A percentile compares a stretch with the other conserved stretches of the same genome.
phyloP scores from a whole-genome alignment of 2,797 vertebrate species.

The Clarias fuscus region DNA sequence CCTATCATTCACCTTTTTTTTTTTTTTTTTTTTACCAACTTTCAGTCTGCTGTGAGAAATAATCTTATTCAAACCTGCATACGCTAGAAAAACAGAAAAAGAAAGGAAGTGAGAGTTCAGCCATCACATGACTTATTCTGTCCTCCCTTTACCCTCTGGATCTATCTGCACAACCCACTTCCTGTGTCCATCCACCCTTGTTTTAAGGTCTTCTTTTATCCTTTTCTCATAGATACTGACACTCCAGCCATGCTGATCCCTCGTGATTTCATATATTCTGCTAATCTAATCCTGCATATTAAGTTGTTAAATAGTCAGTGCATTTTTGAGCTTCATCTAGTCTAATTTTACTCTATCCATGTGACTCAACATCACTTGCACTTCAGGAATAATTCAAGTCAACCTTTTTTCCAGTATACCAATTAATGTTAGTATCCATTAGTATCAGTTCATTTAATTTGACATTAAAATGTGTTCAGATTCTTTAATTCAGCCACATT shows the following conservation, averaged over 20 bases:
- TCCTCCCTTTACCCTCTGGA: slow-evolving; percentile 14
- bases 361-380: slow-evolving; percentile 24
- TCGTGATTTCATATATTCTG: slow-evolving; percentile 69
- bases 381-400: not conserved
- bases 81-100: not conserved
- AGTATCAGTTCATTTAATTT: not conserved
- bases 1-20: not conserved
- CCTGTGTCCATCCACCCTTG: not conserved
- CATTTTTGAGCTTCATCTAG: not conserved
- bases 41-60: not conserved
- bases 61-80: not conserved
- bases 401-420: not conserved
- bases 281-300: slow-evolving; percentile 70
- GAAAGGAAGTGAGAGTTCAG: slow-evolving; percentile 18
- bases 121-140: slow-evolving; percentile 18
- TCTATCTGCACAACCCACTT: not conserved
- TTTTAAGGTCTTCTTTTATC: slow-evolving; percentile 30
- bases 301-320: slow-evolving; percentile 58
- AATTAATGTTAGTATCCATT: too few relatives aligned
- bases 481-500: not conserved
- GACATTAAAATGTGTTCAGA: not conserved
- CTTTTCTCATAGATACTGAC: slow-evolving; percentile 22
- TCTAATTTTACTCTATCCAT: slow-evolving; percentile 3
- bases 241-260: slow-evolving; percentile 56
- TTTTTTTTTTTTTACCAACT: not conserved